Base-by-base conservation (phyloP, 1,140 invertebrate genomes). In the Leptinotarsa undecemlineata region DNA sequence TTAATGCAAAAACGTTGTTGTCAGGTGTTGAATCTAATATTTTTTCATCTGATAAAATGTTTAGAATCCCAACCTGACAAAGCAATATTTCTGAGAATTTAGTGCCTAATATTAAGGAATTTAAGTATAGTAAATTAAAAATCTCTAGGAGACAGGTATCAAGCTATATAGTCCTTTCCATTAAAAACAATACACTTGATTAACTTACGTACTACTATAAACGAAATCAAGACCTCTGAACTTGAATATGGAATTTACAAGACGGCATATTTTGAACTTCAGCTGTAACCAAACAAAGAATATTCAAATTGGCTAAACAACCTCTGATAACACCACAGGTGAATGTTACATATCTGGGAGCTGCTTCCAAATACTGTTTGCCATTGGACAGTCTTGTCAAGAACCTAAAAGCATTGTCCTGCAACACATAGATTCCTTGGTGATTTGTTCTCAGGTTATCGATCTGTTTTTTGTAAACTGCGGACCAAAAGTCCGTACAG, bases 381-480 rank as follows among this genome's bases (percentile, higher is more conserved):
- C 93, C 92, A 80, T 91, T 91, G 19, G 95, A 96, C 69, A 99
- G 92, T 82, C 93, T 93, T 57, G 91, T 92, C 1, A 99, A 86
- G 83, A 98, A 95, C 74, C 95, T 88, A 84, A 99, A 99, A 73
- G 91, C 90, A 86, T 98, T 98, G 83, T 99, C 98, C 86, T 98
- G 96, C n/a, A 99, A 87, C 33, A 99, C 96, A 87, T 99, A 99
- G 33, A 98, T 95, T 8, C 98, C 98, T 85, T 98, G 96, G 86
- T 99, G 97, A 87, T 99, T 99, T 17, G 98, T 99, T 79, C 97
- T 87, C n/a, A 99, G 87, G 87, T 99, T 99, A 84, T 99, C 98
- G 73, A 99, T 96, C 87, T 99, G 97, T 85, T 99, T 99, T 81
- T 98, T 98, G 85, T 98, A 99, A 21, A 99, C 90, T 42, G 93